phyloP scores from a whole-genome alignment of 1,140 invertebrate genomes.

The Brachionus rubens region DNA sequence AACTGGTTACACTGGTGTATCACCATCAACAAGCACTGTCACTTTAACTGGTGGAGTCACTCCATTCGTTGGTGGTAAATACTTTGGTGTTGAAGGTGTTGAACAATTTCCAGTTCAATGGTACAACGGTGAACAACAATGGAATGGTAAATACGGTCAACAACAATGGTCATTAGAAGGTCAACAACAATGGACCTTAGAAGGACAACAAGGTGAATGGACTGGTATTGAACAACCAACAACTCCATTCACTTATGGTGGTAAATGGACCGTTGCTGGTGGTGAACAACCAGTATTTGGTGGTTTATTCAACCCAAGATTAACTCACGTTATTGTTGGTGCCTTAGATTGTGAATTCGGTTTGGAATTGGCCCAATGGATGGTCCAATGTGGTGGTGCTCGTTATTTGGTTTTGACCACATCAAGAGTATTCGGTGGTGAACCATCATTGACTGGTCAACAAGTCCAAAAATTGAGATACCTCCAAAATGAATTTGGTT shows the following conservation, averaged over 20 bases:
- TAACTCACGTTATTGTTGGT: constrained; percentile 10
- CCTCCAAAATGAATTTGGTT: constrained; percentile 12
- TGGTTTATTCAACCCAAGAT: neutral
- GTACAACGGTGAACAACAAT: no score
- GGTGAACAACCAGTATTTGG: neutral
- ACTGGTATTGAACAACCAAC: no score
- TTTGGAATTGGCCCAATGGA: constrained; percentile 30
- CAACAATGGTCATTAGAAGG: neutral
- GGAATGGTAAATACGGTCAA: neutral
- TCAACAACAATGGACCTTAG: neutral
- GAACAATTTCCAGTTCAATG: no score
- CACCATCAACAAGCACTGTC: neutral
- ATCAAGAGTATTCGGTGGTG: neutral
- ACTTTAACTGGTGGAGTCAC: neutral
- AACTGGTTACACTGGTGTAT: neutral
- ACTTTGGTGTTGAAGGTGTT: no score
- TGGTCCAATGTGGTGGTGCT: constrained; percentile 27
- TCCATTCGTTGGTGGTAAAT: no score
- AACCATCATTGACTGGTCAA: neutral
- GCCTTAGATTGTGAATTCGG: constrained; percentile 33
- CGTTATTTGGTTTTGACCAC: constrained; percentile 22
- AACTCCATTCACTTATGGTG: no score
- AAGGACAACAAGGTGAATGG: no score
- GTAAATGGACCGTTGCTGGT: no score
- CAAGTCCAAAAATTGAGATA: constrained; percentile 20